phyloP scores from a whole-genome alignment of 2,888 invertebrate species.

The Sinhomidia bicolor region DNA sequence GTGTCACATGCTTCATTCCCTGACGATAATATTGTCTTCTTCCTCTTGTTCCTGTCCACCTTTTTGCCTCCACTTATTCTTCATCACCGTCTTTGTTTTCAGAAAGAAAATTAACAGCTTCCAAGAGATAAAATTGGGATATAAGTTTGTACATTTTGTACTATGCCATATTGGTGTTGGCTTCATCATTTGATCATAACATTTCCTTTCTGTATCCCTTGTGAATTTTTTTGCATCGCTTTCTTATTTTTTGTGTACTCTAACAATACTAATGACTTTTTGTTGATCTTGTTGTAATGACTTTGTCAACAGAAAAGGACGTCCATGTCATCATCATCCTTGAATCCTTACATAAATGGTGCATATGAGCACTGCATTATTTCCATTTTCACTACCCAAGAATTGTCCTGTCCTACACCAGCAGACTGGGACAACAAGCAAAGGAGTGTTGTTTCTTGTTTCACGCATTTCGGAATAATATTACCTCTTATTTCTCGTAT shows the following conservation, averaged over 20 bases:
- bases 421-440: background rate
- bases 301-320: slow-evolving; percentile 4
- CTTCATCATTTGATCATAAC: too few species aligned
- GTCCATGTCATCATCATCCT: too few species aligned
- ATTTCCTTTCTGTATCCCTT: too few species aligned
- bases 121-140: too few species aligned
- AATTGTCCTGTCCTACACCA: too few species aligned
- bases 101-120: background rate
- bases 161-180: too few species aligned
- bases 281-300: slow-evolving; percentile 24
- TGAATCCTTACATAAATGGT: too few species aligned
- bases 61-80: background rate
- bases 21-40: slow-evolving; percentile 9
- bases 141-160: too few species aligned
- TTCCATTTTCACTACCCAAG: background rate
- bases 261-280: slow-evolving; percentile 24
- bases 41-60: slow-evolving; percentile 21
- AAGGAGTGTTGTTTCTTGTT: too few species aligned
- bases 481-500: background rate
- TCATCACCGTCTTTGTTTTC: slow-evolving; percentile 24
- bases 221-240: background rate
- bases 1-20: slow-evolving; percentile 30
- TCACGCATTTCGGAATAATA: background rate
- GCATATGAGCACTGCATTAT: too few species aligned
- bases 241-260: background rate